A percentile compares a stretch with the other conserved stretches of the same genome.
These are phyloP conservation scores for Gymnarchus niloticus DNA, from an alignment of 2,113 vertebrate species.

Conservation along the genomic window DNA sequence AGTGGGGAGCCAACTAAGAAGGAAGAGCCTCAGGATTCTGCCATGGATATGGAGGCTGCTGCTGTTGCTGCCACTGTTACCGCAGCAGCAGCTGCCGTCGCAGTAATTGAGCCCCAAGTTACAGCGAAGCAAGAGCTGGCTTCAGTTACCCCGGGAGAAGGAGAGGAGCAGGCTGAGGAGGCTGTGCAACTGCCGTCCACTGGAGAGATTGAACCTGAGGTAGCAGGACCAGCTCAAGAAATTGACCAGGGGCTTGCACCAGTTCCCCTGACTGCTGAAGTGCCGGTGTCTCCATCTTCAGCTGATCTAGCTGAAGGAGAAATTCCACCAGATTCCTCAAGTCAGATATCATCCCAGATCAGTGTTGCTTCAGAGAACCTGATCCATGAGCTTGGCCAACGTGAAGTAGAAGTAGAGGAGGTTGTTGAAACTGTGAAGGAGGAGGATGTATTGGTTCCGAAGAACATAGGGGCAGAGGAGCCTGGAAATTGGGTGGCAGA, in stretches of 20 bases:
- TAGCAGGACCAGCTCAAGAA: slow-evolving; percentile 23
- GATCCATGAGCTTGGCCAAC: slow-evolving; percentile 32
- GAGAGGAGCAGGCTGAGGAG: slow-evolving; percentile 7
- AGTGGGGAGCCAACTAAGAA: slow-evolving; percentile 36
- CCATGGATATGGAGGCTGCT: background rate
- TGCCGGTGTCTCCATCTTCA: slow-evolving; percentile 63
- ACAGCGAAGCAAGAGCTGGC: slow-evolving; percentile 31
- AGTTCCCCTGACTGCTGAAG: slow-evolving; percentile 55
- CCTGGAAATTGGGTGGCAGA: slow-evolving; percentile 32
- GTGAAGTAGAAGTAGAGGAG: slow-evolving; percentile 27
- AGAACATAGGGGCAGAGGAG: background rate
- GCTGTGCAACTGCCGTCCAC: background rate
- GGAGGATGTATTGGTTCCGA: slow-evolving; percentile 33
- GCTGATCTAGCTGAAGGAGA: slow-evolving; percentile 36
- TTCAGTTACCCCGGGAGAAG: background rate
- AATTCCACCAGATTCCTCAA: background rate
- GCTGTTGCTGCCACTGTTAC: background rate
- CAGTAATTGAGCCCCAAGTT: slow-evolving; percentile 29
- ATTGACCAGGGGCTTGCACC: slow-evolving; percentile 38
- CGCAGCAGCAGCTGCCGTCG: background rate
- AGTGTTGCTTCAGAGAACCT: slow-evolving; percentile 27
- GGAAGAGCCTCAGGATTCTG: background rate
- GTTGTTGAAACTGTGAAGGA: slow-evolving; percentile 27
- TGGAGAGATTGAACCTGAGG: slow-evolving; percentile 18
- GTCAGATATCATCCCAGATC: slow-evolving; percentile 26